Evolutionary conservation across 2,797 vertebrate genomes (phyloP).

Genomic region (Percopsis omiscomaycus): DNA sequence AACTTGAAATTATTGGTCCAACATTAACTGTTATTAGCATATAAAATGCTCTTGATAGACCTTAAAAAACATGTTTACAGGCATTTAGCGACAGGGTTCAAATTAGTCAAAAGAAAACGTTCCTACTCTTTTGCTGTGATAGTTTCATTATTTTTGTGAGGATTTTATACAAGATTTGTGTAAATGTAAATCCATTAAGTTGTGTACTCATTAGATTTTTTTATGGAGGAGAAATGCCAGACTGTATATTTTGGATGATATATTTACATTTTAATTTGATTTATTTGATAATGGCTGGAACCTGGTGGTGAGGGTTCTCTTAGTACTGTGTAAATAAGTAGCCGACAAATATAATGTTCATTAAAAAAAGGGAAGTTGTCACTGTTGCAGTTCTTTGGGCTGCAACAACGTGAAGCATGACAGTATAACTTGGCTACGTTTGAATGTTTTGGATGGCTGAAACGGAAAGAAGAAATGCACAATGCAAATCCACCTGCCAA

Average conservation of each 20-base stretch:
- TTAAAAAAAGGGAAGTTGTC: too few species aligned
- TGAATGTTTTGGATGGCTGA: not conserved
- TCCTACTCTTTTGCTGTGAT: not conserved
- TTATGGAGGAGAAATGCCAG: slow-evolving; percentile 1
- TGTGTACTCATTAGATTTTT: not conserved
- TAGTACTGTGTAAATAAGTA: not conserved
- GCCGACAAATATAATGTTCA: too few species aligned
- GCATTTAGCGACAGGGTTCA: slow-evolving; percentile 5
- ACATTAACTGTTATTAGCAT: not conserved
- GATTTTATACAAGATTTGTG: not conserved
- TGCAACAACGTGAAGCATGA: not conserved
- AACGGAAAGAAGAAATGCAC: not conserved
- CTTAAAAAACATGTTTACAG: not conserved
- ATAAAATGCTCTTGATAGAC: not conserved
- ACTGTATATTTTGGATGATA: not conserved
- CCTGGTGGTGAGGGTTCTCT: not conserved
- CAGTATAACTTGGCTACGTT: not conserved
- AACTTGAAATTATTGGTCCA: not conserved
- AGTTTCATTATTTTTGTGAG: not conserved
- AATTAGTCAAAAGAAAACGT: not conserved
- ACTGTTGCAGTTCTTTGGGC: not conserved
- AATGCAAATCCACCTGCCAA: slow-evolving; percentile 2
- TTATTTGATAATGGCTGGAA: not conserved
- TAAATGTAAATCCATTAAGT: not conserved
- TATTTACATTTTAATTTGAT: too few species aligned